phyloP scores from a whole-genome alignment of 2,113 vertebrate genomes.

The Leptobrachium leishanense region DNA sequence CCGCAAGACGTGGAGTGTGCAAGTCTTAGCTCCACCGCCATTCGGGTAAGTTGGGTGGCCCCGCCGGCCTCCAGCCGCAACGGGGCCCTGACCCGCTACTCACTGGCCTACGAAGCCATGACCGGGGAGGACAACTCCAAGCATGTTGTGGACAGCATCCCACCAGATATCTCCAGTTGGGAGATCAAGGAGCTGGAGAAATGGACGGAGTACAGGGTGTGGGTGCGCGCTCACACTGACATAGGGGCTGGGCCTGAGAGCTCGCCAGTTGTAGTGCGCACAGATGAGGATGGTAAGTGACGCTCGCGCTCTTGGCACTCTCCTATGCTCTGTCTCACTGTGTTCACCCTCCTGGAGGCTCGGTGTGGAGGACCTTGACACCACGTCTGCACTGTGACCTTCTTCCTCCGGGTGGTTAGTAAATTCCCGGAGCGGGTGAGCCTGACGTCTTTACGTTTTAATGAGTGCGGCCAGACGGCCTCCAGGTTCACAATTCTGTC shows the following conservation, averaged over 20 bases:
- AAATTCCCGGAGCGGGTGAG: too few species aligned
- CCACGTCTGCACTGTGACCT: too few species aligned
- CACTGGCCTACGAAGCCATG: constrained; percentile 86
- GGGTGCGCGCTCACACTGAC: constrained; percentile 96
- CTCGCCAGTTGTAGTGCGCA: constrained; percentile 83
- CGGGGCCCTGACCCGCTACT: constrained; percentile 93
- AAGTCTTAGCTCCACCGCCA: constrained; percentile 91
- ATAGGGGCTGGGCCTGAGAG: constrained; percentile 96
- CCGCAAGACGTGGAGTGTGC: constrained; percentile 90
- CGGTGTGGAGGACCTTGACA: neutral
- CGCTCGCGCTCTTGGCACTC: neutral
- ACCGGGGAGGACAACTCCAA: constrained; percentile 88
- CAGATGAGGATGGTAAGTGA: constrained; percentile 93
- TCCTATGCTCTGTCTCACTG: neutral
- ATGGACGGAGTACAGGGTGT: constrained; percentile 98
- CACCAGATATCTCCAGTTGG: constrained; percentile 83
- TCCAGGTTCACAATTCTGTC: too few species aligned
- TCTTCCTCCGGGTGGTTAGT: too few species aligned
- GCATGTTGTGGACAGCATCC: constrained; percentile 84
- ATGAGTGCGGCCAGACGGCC: too few species aligned
- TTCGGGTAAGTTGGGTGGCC: constrained; percentile 99
- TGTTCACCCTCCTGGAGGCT: neutral
- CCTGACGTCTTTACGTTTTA: too few species aligned
- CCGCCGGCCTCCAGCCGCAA: constrained; percentile 92
- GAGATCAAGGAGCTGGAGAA: constrained; percentile 94